Evolutionary conservation across 2,888 invertebrate species (phyloP), one percentile per base, ranked within the genome.

Genomic region (Himalopsyche tibetana): DNA sequence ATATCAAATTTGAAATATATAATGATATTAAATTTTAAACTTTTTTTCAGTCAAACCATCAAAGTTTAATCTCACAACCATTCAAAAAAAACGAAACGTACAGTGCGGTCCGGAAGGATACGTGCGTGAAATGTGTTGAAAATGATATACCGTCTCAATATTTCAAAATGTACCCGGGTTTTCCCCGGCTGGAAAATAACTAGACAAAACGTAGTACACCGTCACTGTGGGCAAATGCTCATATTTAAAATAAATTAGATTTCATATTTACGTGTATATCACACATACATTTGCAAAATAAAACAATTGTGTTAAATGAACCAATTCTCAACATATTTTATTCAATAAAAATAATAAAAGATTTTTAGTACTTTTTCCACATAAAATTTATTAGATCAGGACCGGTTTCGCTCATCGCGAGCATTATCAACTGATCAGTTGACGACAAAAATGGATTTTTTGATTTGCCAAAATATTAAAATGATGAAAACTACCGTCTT

Each of bases 41-140:
- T 19, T 19, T 63, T 63, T 4, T 63, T 8, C 19, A 19, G 19
- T 63, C 2, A 6, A n/a, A 63, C 28, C 0, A 63, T 63, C 63
- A 63, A n/a, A 19, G 63, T 63, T 63, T 63, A 63, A 19, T 19
- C 63, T 19, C 28, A 28, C 8, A 4, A 8, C 0, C 63, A 63
- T 63, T 63, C 63, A 63, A 63, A 63, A 19, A 19, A 63, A 82
- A 55, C 84, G 84, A 80, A 56, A 74, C 85, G 85, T 81, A 79
- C 79, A 38, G 38, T 79, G 85, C 85, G 69, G 82, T 85, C 82
- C 82, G 42, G 84, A 55, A 63, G 63, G 63, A 63, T 63, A 63
- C 11, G 63, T 28, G 63, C 63, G 63, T 63, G 63, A 63, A 63
- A 63, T 63, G 63, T 63, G 63, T 63, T 63, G 63, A 63, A 63